phyloP scores from a whole-genome alignment of 2,888 invertebrate species.

The Perizoma affinitatum region DNA sequence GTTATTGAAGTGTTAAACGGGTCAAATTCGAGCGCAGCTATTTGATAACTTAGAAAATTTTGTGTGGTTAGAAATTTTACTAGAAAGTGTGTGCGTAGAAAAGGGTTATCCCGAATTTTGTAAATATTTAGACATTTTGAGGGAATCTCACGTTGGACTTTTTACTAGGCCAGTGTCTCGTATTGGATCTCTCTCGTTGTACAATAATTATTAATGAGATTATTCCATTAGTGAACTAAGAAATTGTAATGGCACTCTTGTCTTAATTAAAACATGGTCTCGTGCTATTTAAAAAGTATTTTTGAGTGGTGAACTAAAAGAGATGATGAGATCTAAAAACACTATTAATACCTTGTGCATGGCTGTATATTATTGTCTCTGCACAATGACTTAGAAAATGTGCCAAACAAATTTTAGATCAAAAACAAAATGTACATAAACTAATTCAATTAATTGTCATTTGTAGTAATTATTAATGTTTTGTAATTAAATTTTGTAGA shows the following conservation, averaged over 20 bases:
- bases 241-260: conserved; percentile 37
- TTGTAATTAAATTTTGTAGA: conserved; percentile 71
- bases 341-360: too few species aligned
- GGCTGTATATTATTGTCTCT: not conserved
- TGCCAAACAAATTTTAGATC: conserved; percentile 8
- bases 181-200: conserved; percentile 75
- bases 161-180: conserved; percentile 58
- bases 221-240: conserved; percentile 83
- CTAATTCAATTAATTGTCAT: conserved; percentile 14
- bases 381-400: not conserved
- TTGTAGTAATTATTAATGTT: conserved; percentile 28
- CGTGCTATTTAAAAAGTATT: not conserved
- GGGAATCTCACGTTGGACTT: conserved; percentile 29
- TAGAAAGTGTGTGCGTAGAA: conserved; percentile 15
- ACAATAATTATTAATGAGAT: conserved; percentile 67
- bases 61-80: conserved; percentile 16
- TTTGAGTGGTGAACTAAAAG: not conserved
- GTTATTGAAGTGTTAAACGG: conserved; percentile 7
- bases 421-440: conserved; percentile 33
- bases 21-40: conserved; percentile 4
- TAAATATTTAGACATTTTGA: conserved; percentile 31
- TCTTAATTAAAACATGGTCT: conserved; percentile 1
- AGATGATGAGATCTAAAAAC: too few species aligned
- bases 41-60: conserved; percentile 12
- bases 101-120: conserved; percentile 22